A percentile compares a stretch with the other conserved stretches of the same genome.
These are phyloP conservation scores for Calephelis perditalis DNA, from an alignment of 2,888 invertebrate species.

Conservation along the genomic window DNA sequence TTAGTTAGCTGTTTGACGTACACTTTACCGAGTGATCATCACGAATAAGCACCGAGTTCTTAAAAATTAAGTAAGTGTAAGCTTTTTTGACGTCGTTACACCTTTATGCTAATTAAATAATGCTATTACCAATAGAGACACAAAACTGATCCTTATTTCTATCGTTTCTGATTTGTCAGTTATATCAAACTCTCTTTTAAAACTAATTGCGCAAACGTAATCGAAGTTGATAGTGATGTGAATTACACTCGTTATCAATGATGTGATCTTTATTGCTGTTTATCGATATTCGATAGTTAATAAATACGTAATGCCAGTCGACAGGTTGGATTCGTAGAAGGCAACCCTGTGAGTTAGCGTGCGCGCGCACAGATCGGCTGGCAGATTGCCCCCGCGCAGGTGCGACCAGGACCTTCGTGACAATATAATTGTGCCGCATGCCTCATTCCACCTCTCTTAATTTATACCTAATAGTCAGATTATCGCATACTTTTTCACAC, in stretches of 20 bases:
- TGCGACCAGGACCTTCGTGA: slow-evolving; percentile 56
- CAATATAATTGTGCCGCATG: slow-evolving; percentile 74
- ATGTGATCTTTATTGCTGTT: background rate
- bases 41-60: no score
- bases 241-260: background rate
- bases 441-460: slow-evolving; percentile 65
- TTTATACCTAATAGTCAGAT: slow-evolving; percentile 76
- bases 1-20: no score
- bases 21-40: no score
- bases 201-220: no score
- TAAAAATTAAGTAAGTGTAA: no score
- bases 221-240: no score
- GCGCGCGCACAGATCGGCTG: slow-evolving; percentile 44
- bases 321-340: slow-evolving; percentile 19
- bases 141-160: no score
- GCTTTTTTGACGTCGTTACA: no score
- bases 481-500: slow-evolving; percentile 67
- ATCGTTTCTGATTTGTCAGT: no score
- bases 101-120: no score
- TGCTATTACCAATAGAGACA: no score
- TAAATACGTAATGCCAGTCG: slow-evolving; percentile 22
- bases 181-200: no score
- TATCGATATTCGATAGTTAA: slow-evolving; percentile 8
- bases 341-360: slow-evolving; percentile 41
- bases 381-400: slow-evolving; percentile 41